phyloP scores from a whole-genome alignment of 2,113 vertebrate species.

The Pan troglodytes region NHGRI_mPanTro3-v2.1_pri NC_086015.1:93663001-93663500 shows the following conservation, averaged over 20 bases:
- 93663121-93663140: neutral
- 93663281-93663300: conserved; percentile 94
- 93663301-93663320: conserved; percentile 97
- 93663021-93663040: conserved; percentile 25
- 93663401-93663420: conserved; percentile 22
- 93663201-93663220: conserved; percentile 97
- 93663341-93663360: conserved; percentile 97
- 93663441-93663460: conserved; percentile 51
- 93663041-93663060: neutral
- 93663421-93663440: conserved; percentile 48
- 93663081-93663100: neutral
- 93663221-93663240: conserved; percentile 90
- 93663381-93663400: conserved; percentile 69
- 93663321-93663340: conserved; percentile 96
- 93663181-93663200: conserved; percentile 87
- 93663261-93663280: conserved; percentile 94
- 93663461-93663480: conserved; percentile 62
- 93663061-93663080: conserved; percentile 46
- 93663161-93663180: neutral
- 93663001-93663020: conserved; percentile 58
- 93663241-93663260: conserved; percentile 96
- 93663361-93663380: conserved; percentile 76
- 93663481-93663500: conserved; percentile 64
- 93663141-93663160: neutral
- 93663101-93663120: neutral